These are phyloP conservation scores for Chesias legatella DNA, from an alignment of 2,888 invertebrate species.

Conservation along the genomic window DNA sequence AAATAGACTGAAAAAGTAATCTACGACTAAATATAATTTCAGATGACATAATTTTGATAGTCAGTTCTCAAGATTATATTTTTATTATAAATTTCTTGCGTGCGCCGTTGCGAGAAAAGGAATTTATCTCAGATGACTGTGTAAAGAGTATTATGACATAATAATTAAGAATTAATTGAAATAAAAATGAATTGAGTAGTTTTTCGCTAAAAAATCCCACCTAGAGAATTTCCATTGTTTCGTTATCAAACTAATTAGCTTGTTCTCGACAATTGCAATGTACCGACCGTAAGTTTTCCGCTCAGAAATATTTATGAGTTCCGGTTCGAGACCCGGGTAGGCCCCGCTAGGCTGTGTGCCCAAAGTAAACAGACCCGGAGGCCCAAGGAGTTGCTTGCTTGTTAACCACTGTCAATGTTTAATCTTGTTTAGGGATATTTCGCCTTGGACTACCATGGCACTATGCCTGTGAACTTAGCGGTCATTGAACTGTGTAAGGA, in stretches of 20 bases:
- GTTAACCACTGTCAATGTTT: conserved; percentile 29
- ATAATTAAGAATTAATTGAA: too few relatives aligned
- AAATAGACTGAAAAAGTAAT: too few relatives aligned
- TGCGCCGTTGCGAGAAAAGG: too few relatives aligned
- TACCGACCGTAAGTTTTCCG: conserved; percentile 25
- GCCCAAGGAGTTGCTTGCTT: conserved; percentile 25
- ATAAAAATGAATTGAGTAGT: too few relatives aligned
- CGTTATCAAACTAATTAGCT: conserved; percentile 22
- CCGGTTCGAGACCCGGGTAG: conserved; percentile 18
- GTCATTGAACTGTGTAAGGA: not conserved
- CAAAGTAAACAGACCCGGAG: conserved; percentile 28
- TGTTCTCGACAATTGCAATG: conserved; percentile 24
- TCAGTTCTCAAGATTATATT: too few relatives aligned
- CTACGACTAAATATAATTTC: too few relatives aligned
- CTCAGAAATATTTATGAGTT: conserved; percentile 28
- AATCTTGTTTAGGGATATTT: conserved; percentile 28
- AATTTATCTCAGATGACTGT: too few relatives aligned
- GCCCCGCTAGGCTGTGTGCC: conserved; percentile 21
- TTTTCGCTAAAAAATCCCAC: conserved; percentile 14
- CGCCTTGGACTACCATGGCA: conserved; percentile 12
- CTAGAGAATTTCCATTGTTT: conserved; percentile 20
- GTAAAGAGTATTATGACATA: too few relatives aligned
- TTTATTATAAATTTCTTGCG: too few relatives aligned
- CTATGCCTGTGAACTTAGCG: conserved; percentile 4
- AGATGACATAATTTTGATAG: too few relatives aligned